Evolutionary conservation across 2,113 vertebrate species (phyloP), one percentile per base, ranked within the genome.

Genomic region (Donacobius atricapilla): DNA sequence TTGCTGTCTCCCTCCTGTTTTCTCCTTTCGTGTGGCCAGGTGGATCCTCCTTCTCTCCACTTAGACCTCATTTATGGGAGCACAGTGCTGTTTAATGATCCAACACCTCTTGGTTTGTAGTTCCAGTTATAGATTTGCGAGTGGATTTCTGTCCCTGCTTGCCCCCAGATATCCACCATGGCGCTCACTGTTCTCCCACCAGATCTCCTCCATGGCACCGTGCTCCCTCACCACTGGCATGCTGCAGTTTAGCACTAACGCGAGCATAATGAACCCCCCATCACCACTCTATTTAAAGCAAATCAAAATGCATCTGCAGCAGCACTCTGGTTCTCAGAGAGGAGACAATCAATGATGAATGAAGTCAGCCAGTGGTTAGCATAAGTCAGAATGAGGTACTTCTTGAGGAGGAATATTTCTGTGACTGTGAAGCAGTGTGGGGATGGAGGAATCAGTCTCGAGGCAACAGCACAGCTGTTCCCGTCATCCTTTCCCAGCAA

Each of bases 221-320:
- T 16, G 30, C 50, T 80, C 47, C 31, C 79, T 94, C 92, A 44
- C 85, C 80, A 3, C 79, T 37, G 56, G 68, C 61, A 19, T 4
- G 4, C 39, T 63, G 19, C 77, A 57, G 28, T 31, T 69, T 5
- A 57, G 64, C 77, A n/a, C 83, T 57, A 39, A 24, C 85, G 83
- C 4, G 24, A 42, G 64, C 78, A 14, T 84, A 68, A 93, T 28
- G 9, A 94, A 95, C 47, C 50, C 53, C 56, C 95, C 56, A 25
- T 95, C 94, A 93, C 78, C 71, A 42, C 87, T 94, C 92, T 42
- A 19, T 94, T 94, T 82, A 76, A 89, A 95, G 75, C 73, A 83
- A 92, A 97, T 94, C 93, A 96, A 93, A 95, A 95, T 61, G 77
- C 60, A 58, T 86, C 91, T 89, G 89, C 70, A 80, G 91, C 86